These are phyloP conservation scores for Heliconius himera DNA, from an alignment of 1,140 invertebrate species.

Conservation along the genomic window DNA sequence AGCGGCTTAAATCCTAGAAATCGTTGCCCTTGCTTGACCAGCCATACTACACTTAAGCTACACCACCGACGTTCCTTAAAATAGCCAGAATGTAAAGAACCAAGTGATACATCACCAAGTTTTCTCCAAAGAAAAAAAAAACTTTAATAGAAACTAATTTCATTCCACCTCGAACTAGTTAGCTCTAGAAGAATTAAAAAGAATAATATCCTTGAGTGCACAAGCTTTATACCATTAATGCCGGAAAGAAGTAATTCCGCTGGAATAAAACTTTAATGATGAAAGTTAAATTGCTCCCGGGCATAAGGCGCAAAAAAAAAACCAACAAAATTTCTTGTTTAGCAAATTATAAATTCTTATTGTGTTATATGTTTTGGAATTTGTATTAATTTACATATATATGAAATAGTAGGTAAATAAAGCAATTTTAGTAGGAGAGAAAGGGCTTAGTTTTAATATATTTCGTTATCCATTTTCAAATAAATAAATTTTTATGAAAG, in stretches of 20 bases:
- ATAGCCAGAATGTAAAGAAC: too few species aligned
- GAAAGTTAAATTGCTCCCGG: slow-evolving; percentile 7
- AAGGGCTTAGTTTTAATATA: too few species aligned
- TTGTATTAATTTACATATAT: too few species aligned
- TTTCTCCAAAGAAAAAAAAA: neutral
- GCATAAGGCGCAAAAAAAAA: neutral
- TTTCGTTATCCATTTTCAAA: too few species aligned
- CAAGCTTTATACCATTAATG: slow-evolving; percentile 4
- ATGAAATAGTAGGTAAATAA: too few species aligned
- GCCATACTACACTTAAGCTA: too few species aligned
- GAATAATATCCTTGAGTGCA: slow-evolving; percentile 12
- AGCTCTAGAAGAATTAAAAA: slow-evolving; percentile 9
- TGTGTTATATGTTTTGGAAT: neutral
- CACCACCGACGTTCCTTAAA: too few species aligned
- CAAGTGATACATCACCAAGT: too few species aligned
- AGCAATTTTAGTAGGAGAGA: too few species aligned
- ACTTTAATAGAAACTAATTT: slow-evolving; percentile 1
- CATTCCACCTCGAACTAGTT: neutral
- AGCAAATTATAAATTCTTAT: neutral
- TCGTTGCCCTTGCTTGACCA: too few species aligned
- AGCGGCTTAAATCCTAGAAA: too few species aligned
- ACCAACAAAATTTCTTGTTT: neutral
- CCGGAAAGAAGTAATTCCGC: slow-evolving; percentile 9
- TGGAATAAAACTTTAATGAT: slow-evolving; percentile 10
- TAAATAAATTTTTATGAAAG: too few species aligned